Conservation (phyloP, 2,113 vertebrate genomes). For the Anoplopoma fimbria region DNA sequence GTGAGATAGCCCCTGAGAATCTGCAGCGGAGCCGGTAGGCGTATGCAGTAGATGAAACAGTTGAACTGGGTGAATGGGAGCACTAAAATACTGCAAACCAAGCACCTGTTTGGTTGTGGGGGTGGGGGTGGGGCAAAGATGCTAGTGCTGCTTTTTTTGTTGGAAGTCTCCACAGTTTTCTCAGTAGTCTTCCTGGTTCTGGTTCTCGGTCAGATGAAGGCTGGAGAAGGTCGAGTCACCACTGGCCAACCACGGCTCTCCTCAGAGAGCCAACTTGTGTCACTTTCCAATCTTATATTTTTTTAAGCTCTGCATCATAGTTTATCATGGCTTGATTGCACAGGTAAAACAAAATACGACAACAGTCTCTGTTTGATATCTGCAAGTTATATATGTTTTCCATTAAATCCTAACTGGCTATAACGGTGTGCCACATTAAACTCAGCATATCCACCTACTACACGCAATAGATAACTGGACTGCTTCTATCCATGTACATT, state of each 20-base stretch:
- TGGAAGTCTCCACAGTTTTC: slow-evolving; percentile 55
- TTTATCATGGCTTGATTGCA: slow-evolving; percentile 81
- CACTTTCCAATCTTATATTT: slow-evolving; percentile 61
- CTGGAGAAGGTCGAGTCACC: slow-evolving; percentile 55
- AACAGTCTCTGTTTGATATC: slow-evolving; percentile 84
- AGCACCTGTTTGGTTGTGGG: slow-evolving; percentile 42
- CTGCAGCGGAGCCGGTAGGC: slow-evolving; percentile 39
- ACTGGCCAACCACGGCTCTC: slow-evolving; percentile 45
- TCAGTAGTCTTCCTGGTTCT: slow-evolving; percentile 70
- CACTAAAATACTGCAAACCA: slow-evolving; percentile 62
- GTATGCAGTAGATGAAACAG: slow-evolving; percentile 71
- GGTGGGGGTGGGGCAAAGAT: slow-evolving; percentile 9
- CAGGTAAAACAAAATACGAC: slow-evolving; percentile 75
- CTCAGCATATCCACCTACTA: slow-evolving; percentile 53
- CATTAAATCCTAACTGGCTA: slow-evolving; percentile 51
- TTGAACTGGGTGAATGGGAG: slow-evolving; percentile 63
- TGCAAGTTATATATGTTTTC: slow-evolving; percentile 58
- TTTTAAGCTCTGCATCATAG: slow-evolving; percentile 66
- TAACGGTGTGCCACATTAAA: slow-evolving; percentile 62
- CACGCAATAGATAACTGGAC: slow-evolving; percentile 64
- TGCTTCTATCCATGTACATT: slow-evolving; percentile 60
- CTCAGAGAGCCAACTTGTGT: slow-evolving; percentile 53
- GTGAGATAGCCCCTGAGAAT: slow-evolving; percentile 75
- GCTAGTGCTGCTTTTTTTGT: slow-evolving; percentile 65
- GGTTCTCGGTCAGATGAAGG: slow-evolving; percentile 54